Evolutionary conservation across 2,888 invertebrate species (phyloP), one percentile per base, ranked within the genome.

Genomic region (Folsomia manolachei): DNA sequence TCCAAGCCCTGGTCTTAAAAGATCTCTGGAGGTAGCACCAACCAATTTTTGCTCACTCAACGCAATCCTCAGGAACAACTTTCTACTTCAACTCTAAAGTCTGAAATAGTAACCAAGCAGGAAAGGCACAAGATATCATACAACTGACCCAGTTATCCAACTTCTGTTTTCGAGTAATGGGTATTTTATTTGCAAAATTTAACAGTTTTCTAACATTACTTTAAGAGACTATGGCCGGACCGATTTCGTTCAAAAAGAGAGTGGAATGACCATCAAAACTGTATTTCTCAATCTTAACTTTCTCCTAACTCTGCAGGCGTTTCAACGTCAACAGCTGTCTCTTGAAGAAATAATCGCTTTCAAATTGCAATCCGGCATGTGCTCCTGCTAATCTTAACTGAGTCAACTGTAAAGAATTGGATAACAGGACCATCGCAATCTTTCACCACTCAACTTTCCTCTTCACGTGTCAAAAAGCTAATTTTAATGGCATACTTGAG

Each of bases 101-200:
- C 24, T 4, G 18, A 26, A 63, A n/a, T n/a, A n/a, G n/a, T n/a
- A n/a, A n/a, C n/a, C n/a, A n/a, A n/a, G n/a, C 9, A n/a, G 60
- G 60, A 60, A 60, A n/a, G 60, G 26, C 21, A 25, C 23, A 67
- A 67, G 60, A 67, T 67, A 67, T 67, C 19, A 67, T 19, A 60
- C 21, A 19, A 60, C 63, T 68, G 71, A 68, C 71, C 71, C 52
- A 71, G 52, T 71, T 71, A 51, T 18, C 27, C 61, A 71, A 68
- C 63, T 71, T 71, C 62, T 71, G 67, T 66, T 27, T 51, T 27
- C 67, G 25, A 27, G 62, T 63, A 68, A 71, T 71, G 67, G 63
- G 56, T 39, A 62, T 68, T 71, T 68, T 67, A 67, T 68, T 71
- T 68, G 68, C 52, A 63, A 71, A 68, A 68, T 68, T 67, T 68